Base-by-base conservation (phyloP, 92 coral and sea anemone species). In the Metridium senile region DNA sequence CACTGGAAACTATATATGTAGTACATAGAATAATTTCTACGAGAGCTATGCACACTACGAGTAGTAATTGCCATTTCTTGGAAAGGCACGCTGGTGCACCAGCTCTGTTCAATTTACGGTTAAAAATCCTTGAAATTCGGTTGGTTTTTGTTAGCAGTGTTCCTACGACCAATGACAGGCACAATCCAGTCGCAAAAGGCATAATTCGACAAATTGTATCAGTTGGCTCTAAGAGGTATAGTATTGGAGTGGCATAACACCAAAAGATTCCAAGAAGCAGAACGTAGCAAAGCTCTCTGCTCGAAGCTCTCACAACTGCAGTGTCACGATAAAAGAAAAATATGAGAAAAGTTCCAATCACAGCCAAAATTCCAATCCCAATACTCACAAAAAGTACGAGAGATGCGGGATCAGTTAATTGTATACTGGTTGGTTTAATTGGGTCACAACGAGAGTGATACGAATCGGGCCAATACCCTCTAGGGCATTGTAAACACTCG, bases 141-240 rank as follows among this genome's bases (percentile, higher is more conserved):
- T 94, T 94, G 3, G 98, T 94, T 53, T 91, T 94, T 17, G 93
- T 82, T 28, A 94, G 84, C 18, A 94, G 83, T 19, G 98, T 94
- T 49, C 97, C 97, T 0, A 90, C 93, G 32, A 94, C 77, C 26
- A 94, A 85, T 11, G 97, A 77, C 6, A 89, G 87, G 33, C 92
- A 86, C 29, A 86, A 67, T 0, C 93, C 94, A 10, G 88, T 83
- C n/a, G 90, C 77, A 64, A 81, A 85, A 1, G 97, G 97, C 27
- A 85, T 85, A 18, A 84, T 72, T 1, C 83, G 80, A 32, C 97
- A 91, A 23, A 85, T 51, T 28, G 35, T 51, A 84, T 91, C 93
- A 19, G 88, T 87, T 26, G 90, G 93, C 47, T 91, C 81, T 20
- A 84, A 49, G 18, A 91, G 53, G 39, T 85, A 91, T 26, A 88